Evolutionary conservation across 2,113 vertebrate species (phyloP).

Genomic region (Oreochromis tanganicae): DNA sequence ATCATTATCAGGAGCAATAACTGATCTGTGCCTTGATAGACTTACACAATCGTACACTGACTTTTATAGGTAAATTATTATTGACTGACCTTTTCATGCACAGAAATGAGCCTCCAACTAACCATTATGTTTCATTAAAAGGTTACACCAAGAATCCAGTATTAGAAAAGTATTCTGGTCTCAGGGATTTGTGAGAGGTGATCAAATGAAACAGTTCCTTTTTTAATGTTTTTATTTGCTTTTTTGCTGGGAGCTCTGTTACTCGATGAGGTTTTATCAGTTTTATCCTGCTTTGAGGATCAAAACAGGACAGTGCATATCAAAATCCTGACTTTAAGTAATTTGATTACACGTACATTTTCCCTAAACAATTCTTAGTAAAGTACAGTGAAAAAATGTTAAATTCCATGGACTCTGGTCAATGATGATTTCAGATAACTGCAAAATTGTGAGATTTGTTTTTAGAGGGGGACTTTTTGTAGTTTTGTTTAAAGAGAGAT

Average conservation of each 20-base stretch:
- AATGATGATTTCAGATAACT: not conserved
- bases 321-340: not conserved
- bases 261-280: not conserved
- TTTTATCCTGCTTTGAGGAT: not conserved
- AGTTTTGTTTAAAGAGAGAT: not conserved
- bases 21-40: not conserved
- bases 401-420: fast-evolving
- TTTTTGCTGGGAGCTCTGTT: fast-evolving
- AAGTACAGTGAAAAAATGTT: not conserved
- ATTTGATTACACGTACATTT: not conserved
- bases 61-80: not conserved
- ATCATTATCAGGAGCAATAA: not conserved
- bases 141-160: not conserved
- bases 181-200: fast-evolving
- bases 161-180: not conserved
- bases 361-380: not conserved
- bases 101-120: not conserved
- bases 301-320: not conserved
- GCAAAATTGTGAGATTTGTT: not conserved
- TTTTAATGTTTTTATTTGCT: not conserved
- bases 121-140: not conserved
- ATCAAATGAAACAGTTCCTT: not conserved
- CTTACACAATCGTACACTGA: not conserved
- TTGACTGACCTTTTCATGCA: not conserved
- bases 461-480: fast-evolving